Base-by-base conservation (phyloP, 2,888 invertebrate genomes). In the Abrostola tripartita region DNA sequence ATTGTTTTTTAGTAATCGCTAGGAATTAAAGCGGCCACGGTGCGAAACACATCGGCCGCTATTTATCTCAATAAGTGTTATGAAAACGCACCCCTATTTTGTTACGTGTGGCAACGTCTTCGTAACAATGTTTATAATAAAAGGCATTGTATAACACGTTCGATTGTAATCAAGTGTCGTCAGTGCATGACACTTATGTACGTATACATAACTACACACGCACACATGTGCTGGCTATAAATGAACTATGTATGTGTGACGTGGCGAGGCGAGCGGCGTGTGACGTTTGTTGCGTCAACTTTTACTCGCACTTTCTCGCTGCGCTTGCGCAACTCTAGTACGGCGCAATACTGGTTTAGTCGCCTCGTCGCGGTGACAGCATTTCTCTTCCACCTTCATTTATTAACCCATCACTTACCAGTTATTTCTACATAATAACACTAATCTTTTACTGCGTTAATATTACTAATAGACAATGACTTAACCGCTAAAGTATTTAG, bases 271-370 rank as follows among this genome's bases (percentile, higher is more conserved):
- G 83, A 79, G 78, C 78, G 82, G 76, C 81, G 84, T 85, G 88
- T 92, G 94, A 92, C 93, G 92, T 88, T 83, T 79, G 89, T 94
- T 94, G 94, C 94, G 92, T 94, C 94, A 93, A 94, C 94, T 94
- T 94, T 94, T 94, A 94, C 94, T 94, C 90, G 91, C 94, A 94
- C 94, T 94, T 94, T 94, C 94, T 91, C 92, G 90, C 75, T 87
- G 89, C 89, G 86, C 93, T 94, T 94, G 92, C 94, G 94, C 94
- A 94, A 94, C 90, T 80, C 82, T 78, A 65, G 52, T 65, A 71
- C 82, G 79, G 86, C 86, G 86, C 90, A 88, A 90, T 91, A 92
- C 93, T 90, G 89, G 92, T 91, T 90, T 88, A 88, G 78, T 86
- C 86, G 85, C 87, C 85, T 85, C 85, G 78, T 74, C 81, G 70